Evolutionary conservation across 2,888 invertebrate species (phyloP), one percentile per base, ranked within the genome.

Genomic region (Drosophila melanosoma): DNA sequence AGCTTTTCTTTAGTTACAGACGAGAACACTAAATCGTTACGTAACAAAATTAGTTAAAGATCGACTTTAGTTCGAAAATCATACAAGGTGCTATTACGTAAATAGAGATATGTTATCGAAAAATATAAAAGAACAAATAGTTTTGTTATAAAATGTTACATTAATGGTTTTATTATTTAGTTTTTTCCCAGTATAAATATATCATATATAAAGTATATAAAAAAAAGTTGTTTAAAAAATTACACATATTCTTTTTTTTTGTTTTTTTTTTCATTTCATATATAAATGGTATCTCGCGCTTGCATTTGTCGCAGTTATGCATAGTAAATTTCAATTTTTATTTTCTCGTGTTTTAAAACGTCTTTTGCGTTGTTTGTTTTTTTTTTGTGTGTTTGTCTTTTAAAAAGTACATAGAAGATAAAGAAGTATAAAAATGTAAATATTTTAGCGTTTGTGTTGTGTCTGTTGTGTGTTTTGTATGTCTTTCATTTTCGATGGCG

Each of bases 131-230:
- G 17, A 3, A 29, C 29, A 10, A 51, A n/a, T 1, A 2, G 32
- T 68, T 80, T 85, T 83, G 86, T 87, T 87, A 85, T 85, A 87
- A 85, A 85, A 85, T 85, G 85, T 87, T 85, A 88, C 86, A 85
- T 85, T 85, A 81, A 87, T 81, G 72, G 52, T 82, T 82, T 86
- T 77, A 83, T 85, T 87, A 79, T 79, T 76, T 76, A 63, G 76
- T 84, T 72, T 82, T 82, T 87, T 85, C 71, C 85, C 88, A 85
- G 88, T 85, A 85, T 85, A 85, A 87, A 85, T 85, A 85, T 85
- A 85, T 85, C 74, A 69, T 83, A 86, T 85, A 83, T 85, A 87
- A 85, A 85, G 88, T 80, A 85, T 85, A 87, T 87, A 85, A 85
- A 85, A 84, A 83, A 85, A 87, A 86, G 88, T 87, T 85, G 52